Base-by-base conservation (phyloP, 2,797 vertebrate species). In the Chrysocyon brachyurus region DNA sequence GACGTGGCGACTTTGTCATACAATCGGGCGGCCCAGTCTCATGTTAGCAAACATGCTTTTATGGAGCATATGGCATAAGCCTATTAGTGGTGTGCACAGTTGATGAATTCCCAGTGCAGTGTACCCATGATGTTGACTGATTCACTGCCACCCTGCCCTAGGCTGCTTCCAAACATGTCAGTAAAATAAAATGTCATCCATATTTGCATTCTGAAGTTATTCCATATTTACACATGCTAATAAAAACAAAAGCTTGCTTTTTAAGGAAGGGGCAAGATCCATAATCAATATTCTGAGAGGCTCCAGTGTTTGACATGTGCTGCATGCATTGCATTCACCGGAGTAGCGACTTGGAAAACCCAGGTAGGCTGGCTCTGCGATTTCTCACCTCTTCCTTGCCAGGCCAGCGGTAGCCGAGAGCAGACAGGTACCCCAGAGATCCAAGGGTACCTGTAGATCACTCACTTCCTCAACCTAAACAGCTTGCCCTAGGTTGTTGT, bases 131-230 rank as follows among this genome's bases (percentile, higher is more conserved):
- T 97, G 97, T 98, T 98, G 98, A 98, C 98, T 97, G 79, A 97
- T 57, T 95, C 83, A 16, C 88, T 90, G 92, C 94, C 33, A 66
- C 92, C 52, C 57, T 92, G 98, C 98, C 98, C 97, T 26, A 66
- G 88, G 96, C 96, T 93, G 91, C 97, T 97, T 97, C 90, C 6
- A 70, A 98, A 98, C 97, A 97, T 86, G 66, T 92, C 91, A 97
- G 90, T 87, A 97, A 98, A 98, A 97, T 96, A 97, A 98, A 98
- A 98, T 96, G 97, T 96, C 98, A 97, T 85, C 95, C 2, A 4
- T 22, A 97, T 98, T 98, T 98, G 97, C 97, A 98, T 98, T 98
- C 96, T 87, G 78, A 94, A 97, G 96, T 97, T 92, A 92, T 96
- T 90, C 46, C n/a, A 68, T 93, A 96, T 98, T 98, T 93, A 98